phyloP scores from a whole-genome alignment of 2,888 invertebrate genomes.

The Zelleria hepariella region DNA sequence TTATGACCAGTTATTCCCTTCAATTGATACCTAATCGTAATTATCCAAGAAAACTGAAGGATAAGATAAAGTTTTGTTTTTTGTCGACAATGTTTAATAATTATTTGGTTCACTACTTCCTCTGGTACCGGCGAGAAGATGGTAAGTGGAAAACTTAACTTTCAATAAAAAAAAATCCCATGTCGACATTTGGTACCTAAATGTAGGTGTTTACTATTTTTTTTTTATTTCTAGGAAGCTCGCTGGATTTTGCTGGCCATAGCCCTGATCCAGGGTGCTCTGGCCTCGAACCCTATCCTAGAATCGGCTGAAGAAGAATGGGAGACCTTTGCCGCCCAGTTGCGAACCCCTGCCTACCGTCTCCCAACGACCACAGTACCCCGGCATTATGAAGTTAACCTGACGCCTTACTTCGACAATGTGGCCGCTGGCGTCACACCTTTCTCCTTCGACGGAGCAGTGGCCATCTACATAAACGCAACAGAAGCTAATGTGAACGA shows the following conservation, averaged over 20 bases:
- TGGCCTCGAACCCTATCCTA: conserved; percentile 40
- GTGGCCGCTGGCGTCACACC: conserved; percentile 20
- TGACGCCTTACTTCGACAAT: conserved; percentile 62
- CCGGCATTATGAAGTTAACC: conserved; percentile 57
- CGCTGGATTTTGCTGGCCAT: conserved; percentile 44
- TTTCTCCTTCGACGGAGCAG: conserved; percentile 58
- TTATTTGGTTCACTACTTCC: not conserved
- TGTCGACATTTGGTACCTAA: not conserved
- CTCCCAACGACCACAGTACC: conserved; percentile 65
- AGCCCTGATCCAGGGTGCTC: conserved; percentile 34
- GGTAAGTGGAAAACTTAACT: conserved; percentile 40
- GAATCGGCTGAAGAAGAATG: conserved; percentile 41
- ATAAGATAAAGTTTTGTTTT: not conserved
- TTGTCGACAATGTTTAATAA: not conserved
- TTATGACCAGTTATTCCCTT: not conserved
- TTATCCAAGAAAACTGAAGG: not conserved
- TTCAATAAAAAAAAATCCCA: too few relatives aligned
- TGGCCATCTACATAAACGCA: conserved; percentile 36
- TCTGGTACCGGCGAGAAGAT: conserved; percentile 34
- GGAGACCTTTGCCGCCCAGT: conserved; percentile 30
- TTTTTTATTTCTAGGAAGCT: conserved; percentile 25
- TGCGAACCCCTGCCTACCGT: conserved; percentile 46
- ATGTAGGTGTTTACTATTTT: not conserved
- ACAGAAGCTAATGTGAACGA: conserved; percentile 24
- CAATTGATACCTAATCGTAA: not conserved